Conservation (phyloP, 2,888 invertebrate species). For the Trilocha varians region DNA sequence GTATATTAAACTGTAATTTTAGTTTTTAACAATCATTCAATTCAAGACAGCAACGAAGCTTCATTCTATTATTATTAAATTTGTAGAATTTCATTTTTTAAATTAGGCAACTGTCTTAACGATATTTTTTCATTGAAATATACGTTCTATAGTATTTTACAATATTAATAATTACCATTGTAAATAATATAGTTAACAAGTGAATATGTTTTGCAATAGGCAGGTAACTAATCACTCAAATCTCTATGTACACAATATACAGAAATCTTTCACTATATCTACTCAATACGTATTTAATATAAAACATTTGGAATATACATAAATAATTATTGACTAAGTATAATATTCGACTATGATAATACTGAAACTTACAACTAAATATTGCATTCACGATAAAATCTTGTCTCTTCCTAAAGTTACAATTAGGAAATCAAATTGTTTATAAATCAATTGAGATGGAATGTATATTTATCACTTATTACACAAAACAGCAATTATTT, state of each 20-base stretch:
- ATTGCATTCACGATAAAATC: conserved; percentile 71
- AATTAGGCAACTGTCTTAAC: too few relatives aligned
- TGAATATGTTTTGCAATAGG: conserved; percentile 1
- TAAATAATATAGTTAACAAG: neutral
- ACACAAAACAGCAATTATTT: conserved; percentile 1
- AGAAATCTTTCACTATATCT: conserved; percentile 24
- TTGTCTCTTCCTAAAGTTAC: conserved; percentile 61
- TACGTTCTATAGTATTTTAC: too few relatives aligned
- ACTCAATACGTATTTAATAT: conserved; percentile 34
- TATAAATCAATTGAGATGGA: conserved; percentile 42
- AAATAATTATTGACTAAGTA: conserved; percentile 56
- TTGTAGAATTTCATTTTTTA: too few relatives aligned
- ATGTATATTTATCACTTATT: conserved; percentile 30
- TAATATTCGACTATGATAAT: conserved; percentile 68
- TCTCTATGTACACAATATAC: conserved; percentile 54
- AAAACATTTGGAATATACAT: conserved; percentile 59
- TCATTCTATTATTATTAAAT: too few relatives aligned
- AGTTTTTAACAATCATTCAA: too few relatives aligned
- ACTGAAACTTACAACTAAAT: conserved; percentile 67
- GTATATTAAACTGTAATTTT: too few relatives aligned
- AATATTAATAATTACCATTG: conserved; percentile 4
- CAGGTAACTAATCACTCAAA: conserved; percentile 29
- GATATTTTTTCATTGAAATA: too few relatives aligned
- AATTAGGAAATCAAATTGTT: conserved; percentile 47
- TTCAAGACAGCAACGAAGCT: too few relatives aligned